These are phyloP conservation scores for Passer domesticus DNA, from an alignment of 2,113 vertebrate genomes.

Conservation along the genomic window DNA sequence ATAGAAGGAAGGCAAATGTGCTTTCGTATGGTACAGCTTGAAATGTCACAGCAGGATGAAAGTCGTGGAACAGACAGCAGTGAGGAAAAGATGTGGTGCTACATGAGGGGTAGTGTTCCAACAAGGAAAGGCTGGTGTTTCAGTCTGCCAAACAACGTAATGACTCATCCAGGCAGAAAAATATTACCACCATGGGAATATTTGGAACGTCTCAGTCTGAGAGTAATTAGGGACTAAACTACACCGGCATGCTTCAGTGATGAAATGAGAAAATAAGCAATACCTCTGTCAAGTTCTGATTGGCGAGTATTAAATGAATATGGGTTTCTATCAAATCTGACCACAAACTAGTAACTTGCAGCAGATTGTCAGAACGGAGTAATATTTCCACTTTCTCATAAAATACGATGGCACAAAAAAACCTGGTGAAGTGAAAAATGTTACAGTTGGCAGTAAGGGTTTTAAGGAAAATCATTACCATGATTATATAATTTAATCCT, in stretches of 20 bases:
- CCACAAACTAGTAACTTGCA: conserved; percentile 72
- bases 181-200: conserved; percentile 94
- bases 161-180: conserved; percentile 92
- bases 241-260: conserved; percentile 87
- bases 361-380: conserved; percentile 61
- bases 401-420: conserved; percentile 61
- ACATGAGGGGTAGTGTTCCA: conserved; percentile 79
- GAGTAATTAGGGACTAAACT: conserved; percentile 97
- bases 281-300: conserved; percentile 82
- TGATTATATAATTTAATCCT: conserved; percentile 75
- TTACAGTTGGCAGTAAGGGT: conserved; percentile 69
- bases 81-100: conserved; percentile 72
- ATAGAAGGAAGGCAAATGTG: conserved; percentile 75
- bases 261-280: conserved; percentile 85
- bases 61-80: conserved; percentile 73
- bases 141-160: conserved; percentile 91
- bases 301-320: conserved; percentile 78
- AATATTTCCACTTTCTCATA: conserved; percentile 62
- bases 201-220: conserved; percentile 84
- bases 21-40: conserved; percentile 70
- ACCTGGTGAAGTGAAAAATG: conserved; percentile 62
- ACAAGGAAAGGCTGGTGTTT: conserved; percentile 84
- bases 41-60: conserved; percentile 78
- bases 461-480: conserved; percentile 74
- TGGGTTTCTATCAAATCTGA: conserved; percentile 71